Evolutionary conservation across 2,113 vertebrate genomes (phyloP), one percentile per base, ranked within the genome.

Genomic region (Cranoglanis bouderius): DNA sequence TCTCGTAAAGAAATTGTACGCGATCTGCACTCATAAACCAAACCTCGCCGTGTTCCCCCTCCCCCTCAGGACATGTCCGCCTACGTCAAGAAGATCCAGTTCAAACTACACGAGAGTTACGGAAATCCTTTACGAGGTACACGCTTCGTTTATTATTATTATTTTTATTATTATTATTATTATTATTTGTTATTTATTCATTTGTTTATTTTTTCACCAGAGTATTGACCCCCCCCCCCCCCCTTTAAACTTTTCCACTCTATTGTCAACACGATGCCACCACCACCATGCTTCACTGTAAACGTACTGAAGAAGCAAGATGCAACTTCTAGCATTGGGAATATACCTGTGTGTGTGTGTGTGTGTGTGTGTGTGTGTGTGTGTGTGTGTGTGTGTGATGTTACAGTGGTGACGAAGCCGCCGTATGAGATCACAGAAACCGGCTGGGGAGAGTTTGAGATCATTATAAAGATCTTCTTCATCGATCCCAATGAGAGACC

Each of bases 381-480:
- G 43, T 77, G 75, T 46, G 75, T 78, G 43, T 35, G 40, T 21
- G 55, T 65, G 82, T 84, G 53, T n/a, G 6, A 8, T 32, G 89
- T 77, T 94, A 86, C 92, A 99, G 98, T 99, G 92, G 98, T 99
- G 89, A 99, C 98, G 8, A 99, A 99, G 90, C 98, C 98, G 80
- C 98, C 98, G 0, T 99, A 99, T 91, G 98, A 99, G 95, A 99
- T 99, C 74, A 99, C 98, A 1, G 98, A 99, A 95, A 99, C 98
- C 0, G 98, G 98, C 82, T 99, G 98, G 98, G 98, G 98, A 80
- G 98, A 99, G 96, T 99, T 99, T 67, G 98, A 99, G 96, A 99
- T 99, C 90, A 98, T 99, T 92, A 97, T 99, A 87, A 99, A 99
- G 94, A 99, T 99, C 93, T 99, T 99, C 94, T 99, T 99, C 92